Evolutionary conservation across 2,888 invertebrate species (phyloP), one percentile per base, ranked within the genome.

Genomic region (Fragum fragum): DNA sequence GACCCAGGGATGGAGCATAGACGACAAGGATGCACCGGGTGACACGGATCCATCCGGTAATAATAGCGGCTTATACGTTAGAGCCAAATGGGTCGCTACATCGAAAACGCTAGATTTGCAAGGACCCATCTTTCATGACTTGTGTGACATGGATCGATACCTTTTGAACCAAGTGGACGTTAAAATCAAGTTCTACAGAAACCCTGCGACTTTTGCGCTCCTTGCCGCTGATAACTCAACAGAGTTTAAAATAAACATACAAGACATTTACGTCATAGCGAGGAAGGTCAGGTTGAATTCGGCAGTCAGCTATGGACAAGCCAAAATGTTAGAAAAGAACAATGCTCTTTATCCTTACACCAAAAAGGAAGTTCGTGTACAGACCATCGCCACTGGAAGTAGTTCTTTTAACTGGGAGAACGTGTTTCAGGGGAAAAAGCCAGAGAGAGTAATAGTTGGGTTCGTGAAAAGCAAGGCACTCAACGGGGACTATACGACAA

Each of bases 81-180:
- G n/a, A n/a, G n/a, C n/a, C n/a, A n/a, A n/a, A n/a, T n/a, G n/a
- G n/a, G n/a, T n/a, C n/a, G 61, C 29, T 1, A 23, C 11, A 36
- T 79, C 79, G 18, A 79, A 76, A 52, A 61, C 57, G 28, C 7
- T 83, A 14, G 83, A 83, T 28, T 57, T 80, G 36, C 76, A 83
- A 55, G 83, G 83, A 52, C 83, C 77, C 16, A 61, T 76, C 2
- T 80, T 80, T 73, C 76, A 80, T 36, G 76, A 80, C 29, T 42
- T 80, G 26, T 80, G 72, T 52, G 7, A 21, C 2, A 57, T 80
- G 73, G 47, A 55, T 18, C 39, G 74, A n/a, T 76, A 79, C 42
- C 57, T 69, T 70, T n/a, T 52, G 9, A 42, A 55, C 5, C 52
- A 74, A 36, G 63, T 73, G 47, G 73, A 73, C 42, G 73, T 73